Conservation (phyloP, 2,113 vertebrate genomes). For the Cairina moschata region DNA sequence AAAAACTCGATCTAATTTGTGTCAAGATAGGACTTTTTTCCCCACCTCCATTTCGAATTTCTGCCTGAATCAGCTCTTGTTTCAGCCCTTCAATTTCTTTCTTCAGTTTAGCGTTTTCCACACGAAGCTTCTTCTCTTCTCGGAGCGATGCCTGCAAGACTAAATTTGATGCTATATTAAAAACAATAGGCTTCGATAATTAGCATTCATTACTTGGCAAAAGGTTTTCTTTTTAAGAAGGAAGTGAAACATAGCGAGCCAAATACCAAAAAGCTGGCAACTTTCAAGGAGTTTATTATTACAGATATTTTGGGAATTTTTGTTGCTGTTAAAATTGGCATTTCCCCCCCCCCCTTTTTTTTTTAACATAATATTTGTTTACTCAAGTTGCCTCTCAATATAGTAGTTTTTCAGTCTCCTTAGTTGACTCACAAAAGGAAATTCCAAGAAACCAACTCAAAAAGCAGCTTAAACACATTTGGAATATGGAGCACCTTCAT, state of each 20-base stretch:
- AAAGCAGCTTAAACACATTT: not conserved
- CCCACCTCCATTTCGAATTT: constrained; percentile 91
- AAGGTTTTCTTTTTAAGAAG: not conserved
- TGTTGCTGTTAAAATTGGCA: not conserved
- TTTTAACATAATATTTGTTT: not conserved
- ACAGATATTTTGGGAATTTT: not conserved
- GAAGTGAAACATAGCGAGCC: not conserved
- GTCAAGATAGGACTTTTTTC: not conserved
- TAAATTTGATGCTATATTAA: constrained; percentile 56
- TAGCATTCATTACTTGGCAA: not conserved
- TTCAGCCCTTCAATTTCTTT: constrained; percentile 93
- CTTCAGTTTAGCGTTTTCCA: constrained; percentile 95
- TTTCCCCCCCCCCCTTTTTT: no score
- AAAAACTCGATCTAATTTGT: not conserved
- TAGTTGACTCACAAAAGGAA: not conserved
- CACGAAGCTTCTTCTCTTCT: constrained; percentile 96
- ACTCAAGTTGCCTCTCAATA: not conserved
- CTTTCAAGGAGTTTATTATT: not conserved
- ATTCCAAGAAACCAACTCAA: not conserved
- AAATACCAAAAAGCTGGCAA: not conserved
- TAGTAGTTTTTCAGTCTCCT: not conserved
- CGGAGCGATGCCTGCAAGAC: constrained; percentile 89
- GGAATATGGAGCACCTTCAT: not conserved
- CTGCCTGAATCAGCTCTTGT: constrained; percentile 89
- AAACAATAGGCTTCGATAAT: not conserved